Percentiles rank a stretch among this genome's conserved stretches.
These are phyloP conservation scores for Merops nubicus DNA, from an alignment of 2,113 vertebrate genomes.

Conservation along the genomic window DNA sequence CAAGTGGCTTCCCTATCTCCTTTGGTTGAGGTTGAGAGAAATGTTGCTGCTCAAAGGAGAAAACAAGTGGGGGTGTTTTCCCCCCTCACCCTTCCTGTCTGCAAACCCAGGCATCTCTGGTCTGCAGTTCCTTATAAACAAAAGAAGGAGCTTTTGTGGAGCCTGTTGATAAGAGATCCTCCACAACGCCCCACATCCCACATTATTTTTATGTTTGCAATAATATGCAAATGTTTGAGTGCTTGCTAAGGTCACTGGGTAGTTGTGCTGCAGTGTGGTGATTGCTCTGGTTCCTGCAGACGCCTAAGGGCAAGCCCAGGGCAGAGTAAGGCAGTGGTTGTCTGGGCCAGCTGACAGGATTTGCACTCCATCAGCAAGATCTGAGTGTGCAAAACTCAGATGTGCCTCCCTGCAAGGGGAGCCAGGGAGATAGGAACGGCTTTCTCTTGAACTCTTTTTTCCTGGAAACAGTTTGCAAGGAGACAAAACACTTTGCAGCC, in stretches of 20 bases:
- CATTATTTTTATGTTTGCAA: background rate
- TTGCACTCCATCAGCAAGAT: background rate
- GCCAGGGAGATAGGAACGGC: background rate
- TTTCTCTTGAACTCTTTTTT: background rate
- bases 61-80: constrained; percentile 41
- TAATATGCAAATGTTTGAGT: background rate
- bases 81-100: constrained; percentile 69
- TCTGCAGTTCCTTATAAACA: constrained; percentile 53
- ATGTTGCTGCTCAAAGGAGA: constrained; percentile 43
- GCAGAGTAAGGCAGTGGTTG: background rate
- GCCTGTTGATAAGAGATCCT: constrained; percentile 41
- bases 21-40: constrained; percentile 47
- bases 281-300: background rate
- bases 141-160: constrained; percentile 57
- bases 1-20: constrained; percentile 22
- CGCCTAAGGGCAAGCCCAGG: background rate
- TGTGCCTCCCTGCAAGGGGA: rapidly evolving
- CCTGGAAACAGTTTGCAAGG: background rate
- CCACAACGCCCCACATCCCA: background rate
- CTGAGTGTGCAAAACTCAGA: background rate
- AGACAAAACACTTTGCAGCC: background rate
- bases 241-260: background rate
- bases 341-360: background rate
- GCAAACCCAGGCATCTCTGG: constrained; percentile 28
- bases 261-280: background rate